phyloP scores from a whole-genome alignment of 1,140 invertebrate species.

The Mizuhopecten yessoensis region DNA sequence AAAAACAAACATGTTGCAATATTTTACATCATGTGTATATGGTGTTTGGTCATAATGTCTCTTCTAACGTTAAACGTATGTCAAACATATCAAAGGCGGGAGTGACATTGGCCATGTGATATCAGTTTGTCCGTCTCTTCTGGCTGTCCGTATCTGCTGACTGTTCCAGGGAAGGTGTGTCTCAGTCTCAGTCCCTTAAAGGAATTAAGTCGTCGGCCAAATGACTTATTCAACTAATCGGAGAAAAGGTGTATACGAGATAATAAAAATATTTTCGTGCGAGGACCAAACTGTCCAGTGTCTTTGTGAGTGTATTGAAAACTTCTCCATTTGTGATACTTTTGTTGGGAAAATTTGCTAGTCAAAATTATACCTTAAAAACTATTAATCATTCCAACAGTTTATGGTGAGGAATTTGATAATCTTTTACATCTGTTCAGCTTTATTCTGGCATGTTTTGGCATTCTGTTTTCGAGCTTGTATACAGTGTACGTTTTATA shows the following conservation, averaged over 20 bases:
- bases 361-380: background rate
- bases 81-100: background rate
- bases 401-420: background rate
- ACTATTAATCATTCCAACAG: background rate
- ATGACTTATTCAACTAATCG: background rate
- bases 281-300: conserved; percentile 22
- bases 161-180: background rate
- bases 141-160: background rate
- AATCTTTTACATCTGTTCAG: conserved; percentile 12
- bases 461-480: conserved; percentile 31
- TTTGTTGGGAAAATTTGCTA: conserved; percentile 39
- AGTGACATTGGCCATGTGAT: background rate
- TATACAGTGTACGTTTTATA: conserved; percentile 8
- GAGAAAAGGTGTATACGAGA: conserved; percentile 5
- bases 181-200: background rate
- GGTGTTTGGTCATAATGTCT: background rate
- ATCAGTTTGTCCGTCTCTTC: background rate
- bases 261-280: background rate
- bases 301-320: background rate
- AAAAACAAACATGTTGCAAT: background rate
- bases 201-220: background rate
- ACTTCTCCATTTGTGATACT: conserved; percentile 28
- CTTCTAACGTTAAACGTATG: background rate
- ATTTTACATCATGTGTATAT: background rate
- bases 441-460: conserved; percentile 24